Percentiles rank a stretch among this genome's conserved stretches.
Evolutionary conservation across 2,113 vertebrate species (phyloP).

Genomic region (Pantherophis guttatus): DNA sequence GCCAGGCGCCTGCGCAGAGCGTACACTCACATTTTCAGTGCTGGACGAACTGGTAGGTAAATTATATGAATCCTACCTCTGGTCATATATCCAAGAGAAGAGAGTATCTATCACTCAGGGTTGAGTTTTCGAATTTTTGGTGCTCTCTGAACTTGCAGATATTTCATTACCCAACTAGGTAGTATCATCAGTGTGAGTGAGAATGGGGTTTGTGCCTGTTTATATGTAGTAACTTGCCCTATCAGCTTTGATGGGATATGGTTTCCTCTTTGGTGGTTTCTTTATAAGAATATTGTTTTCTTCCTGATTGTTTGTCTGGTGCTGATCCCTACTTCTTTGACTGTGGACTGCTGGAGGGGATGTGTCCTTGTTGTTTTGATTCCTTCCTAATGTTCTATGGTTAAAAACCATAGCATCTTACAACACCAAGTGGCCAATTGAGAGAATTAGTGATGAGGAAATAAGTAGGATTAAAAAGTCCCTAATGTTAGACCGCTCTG

Average conservation of each 20-base stretch:
- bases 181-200: not conserved
- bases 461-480: not conserved
- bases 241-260: not conserved
- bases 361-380: not conserved
- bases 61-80: too few species aligned
- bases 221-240: not conserved
- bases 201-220: not conserved
- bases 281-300: not conserved
- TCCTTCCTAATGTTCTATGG: not conserved
- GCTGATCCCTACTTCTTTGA: not conserved
- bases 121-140: not conserved
- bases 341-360: not conserved
- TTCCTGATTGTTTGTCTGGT: not conserved
- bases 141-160: not conserved
- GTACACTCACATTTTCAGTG: too few species aligned
- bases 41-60: too few species aligned
- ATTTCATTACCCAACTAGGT: not conserved
- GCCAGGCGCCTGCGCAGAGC: too few species aligned
- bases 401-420: not conserved
- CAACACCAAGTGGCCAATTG: not conserved
- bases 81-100: not conserved
- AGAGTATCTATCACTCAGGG: not conserved
- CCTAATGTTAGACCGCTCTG: not conserved
- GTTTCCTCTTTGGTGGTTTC: not conserved
- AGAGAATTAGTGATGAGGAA: not conserved